Conservation (phyloP, 2,797 vertebrate genomes). For the Spea hammondii region DNA sequence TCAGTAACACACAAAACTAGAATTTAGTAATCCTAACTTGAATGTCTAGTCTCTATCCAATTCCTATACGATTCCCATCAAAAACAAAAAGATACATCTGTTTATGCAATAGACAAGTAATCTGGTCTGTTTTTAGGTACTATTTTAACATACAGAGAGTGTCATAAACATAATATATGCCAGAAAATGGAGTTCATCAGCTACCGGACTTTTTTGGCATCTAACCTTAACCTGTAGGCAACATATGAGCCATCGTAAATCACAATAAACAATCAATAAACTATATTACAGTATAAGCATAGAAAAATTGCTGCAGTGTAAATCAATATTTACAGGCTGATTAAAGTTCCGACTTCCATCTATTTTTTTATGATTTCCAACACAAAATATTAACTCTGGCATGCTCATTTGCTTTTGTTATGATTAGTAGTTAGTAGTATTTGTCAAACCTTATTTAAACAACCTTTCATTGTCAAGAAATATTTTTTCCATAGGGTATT, state of each 20-base stretch:
- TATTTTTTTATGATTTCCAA: constrained; percentile 1
- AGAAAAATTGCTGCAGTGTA: constrained; percentile 29
- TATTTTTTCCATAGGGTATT: too few relatives aligned
- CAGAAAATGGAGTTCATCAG: neutral
- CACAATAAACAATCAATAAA: constrained; percentile 46
- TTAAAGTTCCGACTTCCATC: constrained; percentile 34
- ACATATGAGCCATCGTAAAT: constrained; percentile 30
- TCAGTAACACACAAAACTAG: too few relatives aligned
- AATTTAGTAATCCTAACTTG: too few relatives aligned
- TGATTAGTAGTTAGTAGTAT: too few relatives aligned
- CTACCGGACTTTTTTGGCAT: neutral
- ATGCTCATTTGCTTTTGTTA: too few relatives aligned
- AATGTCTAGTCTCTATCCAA: too few relatives aligned
- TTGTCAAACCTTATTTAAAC: too few relatives aligned
- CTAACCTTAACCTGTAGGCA: constrained; percentile 6
- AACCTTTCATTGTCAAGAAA: too few relatives aligned
- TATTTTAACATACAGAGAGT: neutral
- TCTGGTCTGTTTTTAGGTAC: neutral
- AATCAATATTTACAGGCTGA: constrained; percentile 45
- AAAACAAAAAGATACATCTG: too few relatives aligned
- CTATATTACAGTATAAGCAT: constrained; percentile 33
- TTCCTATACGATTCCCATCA: too few relatives aligned
- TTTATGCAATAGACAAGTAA: too few relatives aligned
- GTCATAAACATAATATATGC: neutral
- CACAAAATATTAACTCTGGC: too few relatives aligned